These are phyloP conservation scores for Luffia ferchaultella DNA, from an alignment of 2,888 invertebrate species.

Conservation along the genomic window DNA sequence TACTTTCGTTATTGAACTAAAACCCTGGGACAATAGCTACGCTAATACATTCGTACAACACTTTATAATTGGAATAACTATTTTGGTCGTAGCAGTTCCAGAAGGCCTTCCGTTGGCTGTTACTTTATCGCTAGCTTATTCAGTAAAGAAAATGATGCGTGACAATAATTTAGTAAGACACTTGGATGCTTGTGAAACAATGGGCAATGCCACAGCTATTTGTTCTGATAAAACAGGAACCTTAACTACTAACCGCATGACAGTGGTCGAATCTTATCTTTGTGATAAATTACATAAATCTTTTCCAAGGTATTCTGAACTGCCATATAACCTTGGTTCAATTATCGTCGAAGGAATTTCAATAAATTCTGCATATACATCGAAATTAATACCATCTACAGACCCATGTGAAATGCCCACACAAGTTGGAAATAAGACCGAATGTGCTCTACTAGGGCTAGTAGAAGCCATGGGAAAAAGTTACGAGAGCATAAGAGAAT, in stretches of 20 bases:
- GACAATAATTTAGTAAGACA: conserved; percentile 99
- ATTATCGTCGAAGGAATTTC: conserved; percentile 87
- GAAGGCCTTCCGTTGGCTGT: conserved; percentile 99
- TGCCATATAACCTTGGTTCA: conserved; percentile 85
- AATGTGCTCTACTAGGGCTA: conserved; percentile 96
- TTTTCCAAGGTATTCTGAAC: conserved; percentile 84
- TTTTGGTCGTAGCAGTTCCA: conserved; percentile 98
- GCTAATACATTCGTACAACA: conserved; percentile 94
- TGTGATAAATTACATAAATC: conserved; percentile 89
- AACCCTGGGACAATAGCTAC: conserved; percentile 82
- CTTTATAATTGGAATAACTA: conserved; percentile 99
- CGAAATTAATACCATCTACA: conserved; percentile 83
- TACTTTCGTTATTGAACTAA: conserved; percentile 81
- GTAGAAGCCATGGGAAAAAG: conserved; percentile 88
- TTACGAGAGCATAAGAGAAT: conserved; percentile 91
- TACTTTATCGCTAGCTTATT: conserved; percentile 97
- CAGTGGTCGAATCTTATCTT: conserved; percentile 96
- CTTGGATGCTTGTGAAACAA: conserved; percentile 99
- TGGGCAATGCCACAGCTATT: conserved; percentile 99
- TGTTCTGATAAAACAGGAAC: conserved; percentile 99
- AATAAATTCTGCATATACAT: conserved; percentile 97
- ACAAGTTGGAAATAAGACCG: conserved; percentile 99
- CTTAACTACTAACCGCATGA: conserved; percentile 98
- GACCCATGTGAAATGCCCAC: conserved; percentile 85
- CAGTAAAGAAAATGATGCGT: conserved; percentile 99